A percentile compares a stretch with the other conserved stretches of the same genome.
These are phyloP conservation scores for Malaclemys terrapin DNA, from an alignment of 2,113 vertebrate genomes.

Conservation along the genomic window DNA sequence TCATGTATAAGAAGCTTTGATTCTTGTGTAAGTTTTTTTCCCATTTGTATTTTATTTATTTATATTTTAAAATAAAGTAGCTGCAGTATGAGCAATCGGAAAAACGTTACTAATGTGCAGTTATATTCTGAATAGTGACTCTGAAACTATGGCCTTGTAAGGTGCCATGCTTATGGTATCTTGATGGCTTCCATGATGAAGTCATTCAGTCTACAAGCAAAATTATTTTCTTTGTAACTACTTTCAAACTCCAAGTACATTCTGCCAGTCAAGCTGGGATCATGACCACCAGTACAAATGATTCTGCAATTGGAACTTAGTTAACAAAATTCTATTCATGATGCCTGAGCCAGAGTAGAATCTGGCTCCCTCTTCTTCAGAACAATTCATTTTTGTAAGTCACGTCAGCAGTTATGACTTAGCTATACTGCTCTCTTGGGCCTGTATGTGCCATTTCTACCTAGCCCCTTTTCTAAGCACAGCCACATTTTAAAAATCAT, in stretches of 20 bases:
- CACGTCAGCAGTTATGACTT: rapidly evolving
- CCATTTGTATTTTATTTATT: background rate
- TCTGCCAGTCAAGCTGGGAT: background rate
- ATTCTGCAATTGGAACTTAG: background rate
- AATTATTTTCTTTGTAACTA: background rate
- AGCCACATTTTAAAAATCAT: rapidly evolving
- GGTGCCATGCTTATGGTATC: background rate
- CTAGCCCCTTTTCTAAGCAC: background rate
- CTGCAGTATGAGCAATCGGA: background rate
- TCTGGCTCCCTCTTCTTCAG: background rate
- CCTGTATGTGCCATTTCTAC: rapidly evolving
- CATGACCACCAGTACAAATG: background rate
- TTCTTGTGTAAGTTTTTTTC: background rate
- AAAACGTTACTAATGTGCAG: background rate
- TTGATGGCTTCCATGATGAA: background rate
- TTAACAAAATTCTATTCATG: background rate
- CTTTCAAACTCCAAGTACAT: background rate
- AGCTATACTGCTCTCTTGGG: background rate
- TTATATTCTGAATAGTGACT: background rate
- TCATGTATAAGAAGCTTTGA: background rate
- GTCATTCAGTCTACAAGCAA: background rate
- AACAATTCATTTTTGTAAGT: background rate
- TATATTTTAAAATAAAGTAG: background rate
- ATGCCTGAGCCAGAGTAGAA: background rate
- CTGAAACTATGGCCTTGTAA: background rate